Evolutionary conservation across 2,888 invertebrate genomes (phyloP).

Genomic region (Lithodes maja): DNA sequence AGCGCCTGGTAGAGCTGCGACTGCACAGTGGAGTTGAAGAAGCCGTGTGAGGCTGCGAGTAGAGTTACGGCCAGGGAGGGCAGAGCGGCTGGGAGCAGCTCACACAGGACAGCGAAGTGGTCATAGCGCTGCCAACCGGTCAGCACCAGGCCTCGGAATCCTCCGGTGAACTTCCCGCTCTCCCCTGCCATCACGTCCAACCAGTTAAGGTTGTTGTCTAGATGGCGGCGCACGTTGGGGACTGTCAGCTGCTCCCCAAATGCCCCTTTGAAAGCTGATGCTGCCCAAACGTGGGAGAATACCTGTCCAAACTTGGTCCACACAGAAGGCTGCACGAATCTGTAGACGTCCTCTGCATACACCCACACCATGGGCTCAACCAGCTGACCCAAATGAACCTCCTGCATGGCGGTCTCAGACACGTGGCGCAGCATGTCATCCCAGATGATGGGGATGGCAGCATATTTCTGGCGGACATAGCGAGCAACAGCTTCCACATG

Average conservation of each 20-base stretch:
- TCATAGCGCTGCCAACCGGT: conserved; percentile 77
- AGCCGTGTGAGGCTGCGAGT: conserved; percentile 77
- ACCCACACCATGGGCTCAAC: conserved; percentile 90
- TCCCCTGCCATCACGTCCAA: conserved; percentile 79
- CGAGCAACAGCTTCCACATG: conserved; percentile 80
- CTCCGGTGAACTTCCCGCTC: conserved; percentile 77
- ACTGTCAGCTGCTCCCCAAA: conserved; percentile 83
- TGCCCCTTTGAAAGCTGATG: conserved; percentile 85
- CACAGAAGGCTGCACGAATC: conserved; percentile 74
- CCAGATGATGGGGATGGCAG: conserved; percentile 83
- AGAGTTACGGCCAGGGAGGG: conserved; percentile 73
- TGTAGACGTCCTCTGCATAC: conserved; percentile 80
- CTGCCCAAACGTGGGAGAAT: conserved; percentile 83
- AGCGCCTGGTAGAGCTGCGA: conserved; percentile 76
- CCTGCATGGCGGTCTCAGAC: conserved; percentile 79
- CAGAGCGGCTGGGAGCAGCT: conserved; percentile 73
- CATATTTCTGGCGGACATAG: conserved; percentile 79
- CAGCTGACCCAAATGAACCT: conserved; percentile 80
- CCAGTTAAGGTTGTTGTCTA: conserved; percentile 84
- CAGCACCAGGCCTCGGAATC: conserved; percentile 78
- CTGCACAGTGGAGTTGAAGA: conserved; percentile 78
- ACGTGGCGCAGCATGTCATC: conserved; percentile 86
- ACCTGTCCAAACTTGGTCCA: conserved; percentile 79
- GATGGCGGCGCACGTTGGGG: conserved; percentile 81
- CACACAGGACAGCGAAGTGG: conserved; percentile 73